Conservation (phyloP, 2,797 vertebrate genomes). For the Meda fulgida region DNA sequence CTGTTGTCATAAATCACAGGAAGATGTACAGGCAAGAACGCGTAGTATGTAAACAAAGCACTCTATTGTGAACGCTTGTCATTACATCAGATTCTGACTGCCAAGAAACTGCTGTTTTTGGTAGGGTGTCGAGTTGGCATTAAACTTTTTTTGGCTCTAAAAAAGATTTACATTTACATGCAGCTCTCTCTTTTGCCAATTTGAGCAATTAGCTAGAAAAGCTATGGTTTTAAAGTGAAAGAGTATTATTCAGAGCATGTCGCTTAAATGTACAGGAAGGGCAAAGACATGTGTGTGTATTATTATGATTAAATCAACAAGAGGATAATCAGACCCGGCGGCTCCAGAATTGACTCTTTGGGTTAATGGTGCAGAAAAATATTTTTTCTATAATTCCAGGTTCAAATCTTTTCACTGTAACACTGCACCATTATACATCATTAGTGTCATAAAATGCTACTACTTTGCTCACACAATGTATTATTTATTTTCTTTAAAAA, state of each 20-base stretch:
- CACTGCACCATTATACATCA: not conserved
- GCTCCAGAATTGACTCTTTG: not conserved
- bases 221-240: slow-evolving; percentile 1
- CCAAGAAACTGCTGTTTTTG: slow-evolving; percentile 31
- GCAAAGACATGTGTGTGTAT: not conserved
- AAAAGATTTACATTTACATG: slow-evolving; percentile 6
- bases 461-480: slow-evolving; percentile 37
- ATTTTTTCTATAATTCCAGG: not conserved
- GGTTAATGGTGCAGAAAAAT: slow-evolving; percentile 10
- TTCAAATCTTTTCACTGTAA: slow-evolving; percentile 1
- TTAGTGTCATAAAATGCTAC: not conserved
- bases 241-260: not conserved
- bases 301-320: not conserved
- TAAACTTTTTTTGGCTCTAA: not conserved
- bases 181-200: not conserved
- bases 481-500: slow-evolving; percentile 45
- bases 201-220: not conserved
- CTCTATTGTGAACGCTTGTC: not conserved
- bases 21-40: not conserved
- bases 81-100: not conserved
- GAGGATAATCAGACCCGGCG: not conserved
- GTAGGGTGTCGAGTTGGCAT: slow-evolving; percentile 15
- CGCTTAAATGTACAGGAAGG: not conserved
- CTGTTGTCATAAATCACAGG: not conserved
- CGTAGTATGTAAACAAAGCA: slow-evolving; percentile 4